A percentile compares a stretch with the other conserved stretches of the same genome.
phyloP scores from a whole-genome alignment of 2,888 invertebrate species.

The Xestia xanthographa region DNA sequence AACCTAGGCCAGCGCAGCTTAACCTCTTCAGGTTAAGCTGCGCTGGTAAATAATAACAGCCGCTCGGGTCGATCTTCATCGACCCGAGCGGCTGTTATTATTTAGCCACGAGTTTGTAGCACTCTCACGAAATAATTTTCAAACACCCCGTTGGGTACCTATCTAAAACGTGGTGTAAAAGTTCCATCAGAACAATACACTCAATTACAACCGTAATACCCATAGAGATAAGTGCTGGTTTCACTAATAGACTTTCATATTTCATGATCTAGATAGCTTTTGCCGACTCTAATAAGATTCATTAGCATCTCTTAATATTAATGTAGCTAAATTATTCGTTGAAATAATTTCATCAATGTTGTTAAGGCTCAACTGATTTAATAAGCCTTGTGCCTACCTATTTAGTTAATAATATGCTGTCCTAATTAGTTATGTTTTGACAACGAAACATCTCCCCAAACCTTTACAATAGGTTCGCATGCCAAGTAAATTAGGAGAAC shows the following conservation, averaged over 20 bases:
- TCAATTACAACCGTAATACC: not conserved
- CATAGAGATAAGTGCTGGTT: not conserved
- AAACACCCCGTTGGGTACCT: not conserved
- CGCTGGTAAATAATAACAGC: no score
- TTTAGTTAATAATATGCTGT: not conserved
- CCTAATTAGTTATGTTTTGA: slow-evolving; percentile 20
- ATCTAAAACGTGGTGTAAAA: not conserved
- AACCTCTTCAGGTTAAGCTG: no score
- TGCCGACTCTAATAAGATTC: slow-evolving; percentile 10
- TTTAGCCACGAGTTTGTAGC: not conserved
- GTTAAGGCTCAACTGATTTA: not conserved
- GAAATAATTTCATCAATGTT: slow-evolving; percentile 10
- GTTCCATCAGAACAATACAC: not conserved
- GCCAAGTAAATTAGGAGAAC: not conserved
- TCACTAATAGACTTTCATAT: not conserved
- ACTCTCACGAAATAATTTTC: not conserved
- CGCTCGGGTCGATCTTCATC: no score
- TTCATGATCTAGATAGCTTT: slow-evolving; percentile 13
- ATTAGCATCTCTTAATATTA: slow-evolving; percentile 10
- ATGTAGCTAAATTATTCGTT: not conserved
- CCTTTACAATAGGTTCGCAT: not conserved
- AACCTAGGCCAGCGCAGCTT: not conserved
- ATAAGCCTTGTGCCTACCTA: not conserved
- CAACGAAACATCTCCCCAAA: not conserved
- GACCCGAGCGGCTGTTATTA: not conserved